Evolutionary conservation across 2,888 invertebrate genomes (phyloP).

Genomic region (Tetropium fuscum): DNA sequence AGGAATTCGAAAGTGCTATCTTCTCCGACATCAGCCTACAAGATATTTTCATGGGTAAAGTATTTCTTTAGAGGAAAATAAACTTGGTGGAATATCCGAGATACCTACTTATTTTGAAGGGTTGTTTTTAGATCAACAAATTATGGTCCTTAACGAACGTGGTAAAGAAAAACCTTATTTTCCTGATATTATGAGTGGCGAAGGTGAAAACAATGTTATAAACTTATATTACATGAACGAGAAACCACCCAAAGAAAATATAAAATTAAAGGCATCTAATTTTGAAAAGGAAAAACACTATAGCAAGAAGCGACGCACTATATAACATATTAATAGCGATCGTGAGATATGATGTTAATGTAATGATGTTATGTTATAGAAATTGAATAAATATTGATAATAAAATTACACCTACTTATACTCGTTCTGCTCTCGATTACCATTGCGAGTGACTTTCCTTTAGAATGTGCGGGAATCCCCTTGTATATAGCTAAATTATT

Average conservation of each 20-base stretch:
- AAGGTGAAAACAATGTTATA: constrained; percentile 33
- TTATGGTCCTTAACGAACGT: constrained; percentile 31
- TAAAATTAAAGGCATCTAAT: constrained; percentile 29
- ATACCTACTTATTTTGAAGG: too few relatives aligned
- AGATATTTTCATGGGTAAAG: constrained; percentile 35
- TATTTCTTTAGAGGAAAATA: too few relatives aligned
- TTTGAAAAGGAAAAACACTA: constrained; percentile 31
- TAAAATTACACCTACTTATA: too few relatives aligned
- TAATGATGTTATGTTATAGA: too few relatives aligned
- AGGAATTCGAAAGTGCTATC: constrained; percentile 29
- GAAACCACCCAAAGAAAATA: constrained; percentile 29
- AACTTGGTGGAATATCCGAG: too few relatives aligned
- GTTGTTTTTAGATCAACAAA: constrained; percentile 33
- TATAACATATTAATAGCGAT: too few relatives aligned
- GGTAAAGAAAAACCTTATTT: constrained; percentile 27
- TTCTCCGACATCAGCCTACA: constrained; percentile 36
- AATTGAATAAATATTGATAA: too few relatives aligned
- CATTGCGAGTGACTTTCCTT: too few relatives aligned
- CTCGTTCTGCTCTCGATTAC: too few relatives aligned
- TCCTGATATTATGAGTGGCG: constrained; percentile 27
- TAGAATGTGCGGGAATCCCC: too few relatives aligned
- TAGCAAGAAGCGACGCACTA: constrained; percentile 19
- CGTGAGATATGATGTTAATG: too few relatives aligned
- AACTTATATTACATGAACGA: constrained; percentile 38
- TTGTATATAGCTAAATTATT: too few relatives aligned